Base-by-base conservation (phyloP, 2,113 vertebrate genomes). In the Calyptomena viridis region DNA sequence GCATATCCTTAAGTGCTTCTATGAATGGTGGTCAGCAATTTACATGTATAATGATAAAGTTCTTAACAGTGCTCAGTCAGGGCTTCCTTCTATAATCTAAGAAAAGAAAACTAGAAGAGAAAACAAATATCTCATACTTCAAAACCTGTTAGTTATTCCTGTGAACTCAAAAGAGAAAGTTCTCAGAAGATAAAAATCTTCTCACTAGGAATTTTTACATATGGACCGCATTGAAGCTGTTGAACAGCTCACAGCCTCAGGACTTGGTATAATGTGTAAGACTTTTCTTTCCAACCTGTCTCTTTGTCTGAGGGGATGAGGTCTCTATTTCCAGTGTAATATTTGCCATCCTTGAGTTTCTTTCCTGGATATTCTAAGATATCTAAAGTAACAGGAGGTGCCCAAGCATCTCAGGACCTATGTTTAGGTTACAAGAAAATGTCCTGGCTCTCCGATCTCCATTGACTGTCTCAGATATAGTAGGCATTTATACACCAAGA, bases 201-300 rank as follows among this genome's bases (percentile, higher is more conserved):
- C 7, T 78, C 63, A 25, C 17, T 23, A 46, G 14, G 18, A 69
- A n/a, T 37, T 93, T 69, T 93, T 67, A 25, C 11, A 6, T 53
- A 13, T 18, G 22, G 19, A 24, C 24, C 8, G 4, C 40, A n/a
- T 1, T 71, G 42, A 83, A 84, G 25, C 17, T 76, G 27, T 72
- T 73, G 35, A 21, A 79, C 40, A 69, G 12, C 27, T 93, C 37
- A 44, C 12, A 86, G 40, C 19, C 24, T 62, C 9, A 33, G 17
- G 22, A 10, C 31, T 62, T 39, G 23, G 8, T 59, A 28, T 40
- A 44, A 55, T 0, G 1, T 3, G 0, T 12, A 47, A 84, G 28
- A 24, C 9, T 23, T 42, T 39, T 83, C 24, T 56, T 78, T 67
- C 25, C 14, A 49, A 9, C 16, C 14, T 52, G 11, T 25, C 6